Conservation (phyloP, 92 coral and sea anemone genomes). For the Palythoa grandis region DNA sequence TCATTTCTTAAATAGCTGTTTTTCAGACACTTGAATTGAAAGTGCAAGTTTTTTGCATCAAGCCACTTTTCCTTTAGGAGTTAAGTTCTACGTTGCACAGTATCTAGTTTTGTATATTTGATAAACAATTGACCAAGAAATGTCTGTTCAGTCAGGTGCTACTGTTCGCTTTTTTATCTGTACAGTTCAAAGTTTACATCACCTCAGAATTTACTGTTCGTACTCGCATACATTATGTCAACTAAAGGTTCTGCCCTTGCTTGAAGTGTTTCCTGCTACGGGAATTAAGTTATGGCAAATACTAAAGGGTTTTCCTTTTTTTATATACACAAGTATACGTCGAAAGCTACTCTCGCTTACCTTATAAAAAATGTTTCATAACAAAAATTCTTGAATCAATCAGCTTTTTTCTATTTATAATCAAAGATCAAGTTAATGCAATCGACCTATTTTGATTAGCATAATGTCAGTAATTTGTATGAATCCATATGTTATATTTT, state of each 20-base stretch:
- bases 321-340: too few relatives aligned
- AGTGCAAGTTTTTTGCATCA: neutral
- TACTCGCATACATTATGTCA: neutral
- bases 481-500: slow-evolving; percentile 19
- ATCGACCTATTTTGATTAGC: slow-evolving; percentile 31
- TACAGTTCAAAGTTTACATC: neutral
- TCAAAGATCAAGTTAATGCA: slow-evolving; percentile 24
- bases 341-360: neutral
- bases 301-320: too few relatives aligned
- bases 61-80: neutral
- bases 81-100: neutral
- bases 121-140: neutral
- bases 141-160: neutral
- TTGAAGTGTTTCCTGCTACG: neutral
- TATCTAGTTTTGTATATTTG: neutral
- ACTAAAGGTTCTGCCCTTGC: neutral
- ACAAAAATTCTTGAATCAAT: neutral
- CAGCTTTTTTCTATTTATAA: slow-evolving; percentile 1
- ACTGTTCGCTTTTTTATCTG: neutral
- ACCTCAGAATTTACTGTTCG: neutral
- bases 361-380: neutral
- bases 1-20: neutral
- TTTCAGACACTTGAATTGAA: neutral
- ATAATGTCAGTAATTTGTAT: slow-evolving; percentile 19
- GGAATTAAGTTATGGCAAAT: too few relatives aligned